These are phyloP conservation scores for Aphidoletes aphidimyza DNA, from an alignment of 2,888 invertebrate species.

Conservation along the genomic window DNA sequence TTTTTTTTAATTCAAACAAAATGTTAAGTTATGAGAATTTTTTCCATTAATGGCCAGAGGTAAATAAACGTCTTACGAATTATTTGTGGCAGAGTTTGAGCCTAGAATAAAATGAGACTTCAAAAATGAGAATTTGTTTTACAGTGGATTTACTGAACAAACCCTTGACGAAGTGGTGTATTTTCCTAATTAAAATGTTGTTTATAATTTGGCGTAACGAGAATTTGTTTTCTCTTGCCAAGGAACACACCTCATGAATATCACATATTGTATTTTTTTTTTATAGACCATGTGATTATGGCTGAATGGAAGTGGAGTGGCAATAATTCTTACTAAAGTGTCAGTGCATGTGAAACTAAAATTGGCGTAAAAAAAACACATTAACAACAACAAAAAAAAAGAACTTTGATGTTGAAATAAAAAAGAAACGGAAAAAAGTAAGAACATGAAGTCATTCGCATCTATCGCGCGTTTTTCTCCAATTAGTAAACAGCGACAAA, in stretches of 20 bases:
- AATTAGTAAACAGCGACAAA: slow-evolving; percentile 33
- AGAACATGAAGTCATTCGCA: slow-evolving; percentile 9
- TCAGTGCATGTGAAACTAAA: background rate
- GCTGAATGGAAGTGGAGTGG: slow-evolving; percentile 47
- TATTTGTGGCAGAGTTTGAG: no score
- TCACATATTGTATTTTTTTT: background rate
- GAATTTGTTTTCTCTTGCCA: background rate
- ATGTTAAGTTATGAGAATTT: slow-evolving; percentile 38
- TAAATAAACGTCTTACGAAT: slow-evolving; percentile 42
- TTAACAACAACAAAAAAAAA: background rate
- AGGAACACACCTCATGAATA: slow-evolving; percentile 6
- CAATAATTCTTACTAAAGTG: slow-evolving; percentile 26
- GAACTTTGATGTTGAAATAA: background rate
- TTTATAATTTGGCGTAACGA: background rate
- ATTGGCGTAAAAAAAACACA: background rate
- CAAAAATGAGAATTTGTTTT: background rate
- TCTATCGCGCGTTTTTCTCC: background rate
- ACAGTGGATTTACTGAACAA: background rate
- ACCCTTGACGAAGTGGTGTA: background rate
- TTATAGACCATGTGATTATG: background rate
- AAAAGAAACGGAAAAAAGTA: background rate
- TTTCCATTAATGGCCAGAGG: slow-evolving; percentile 29
- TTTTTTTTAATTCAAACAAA: slow-evolving; percentile 3
- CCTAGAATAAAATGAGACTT: no score
- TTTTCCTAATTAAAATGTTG: slow-evolving; percentile 45